Evolutionary conservation across 2,888 invertebrate species (phyloP).

Genomic region (Metallyticus violacea): DNA sequence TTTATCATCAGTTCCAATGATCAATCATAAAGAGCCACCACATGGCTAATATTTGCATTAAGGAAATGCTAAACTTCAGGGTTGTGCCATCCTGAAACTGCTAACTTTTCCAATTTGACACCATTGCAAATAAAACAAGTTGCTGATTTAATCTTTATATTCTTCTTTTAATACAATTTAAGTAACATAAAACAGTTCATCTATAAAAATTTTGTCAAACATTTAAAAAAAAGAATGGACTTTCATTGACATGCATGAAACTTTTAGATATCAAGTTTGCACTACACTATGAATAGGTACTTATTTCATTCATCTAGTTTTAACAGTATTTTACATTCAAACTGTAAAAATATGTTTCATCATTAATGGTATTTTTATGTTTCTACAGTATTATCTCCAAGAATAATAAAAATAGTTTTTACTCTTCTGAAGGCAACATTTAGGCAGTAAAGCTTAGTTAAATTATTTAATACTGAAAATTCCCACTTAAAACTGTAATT

Average conservation of each 20-base stretch:
- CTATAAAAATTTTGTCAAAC: not conserved
- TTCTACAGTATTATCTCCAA: not conserved
- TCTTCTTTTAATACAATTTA: not conserved
- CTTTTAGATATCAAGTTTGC: not conserved
- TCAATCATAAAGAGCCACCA: too few species aligned
- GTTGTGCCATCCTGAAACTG: too few species aligned
- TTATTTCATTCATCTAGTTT: not conserved
- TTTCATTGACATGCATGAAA: not conserved
- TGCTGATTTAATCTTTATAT: not conserved
- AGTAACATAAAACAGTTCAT: not conserved
- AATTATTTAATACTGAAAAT: not conserved
- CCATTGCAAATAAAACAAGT: not conserved
- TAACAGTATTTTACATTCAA: not conserved
- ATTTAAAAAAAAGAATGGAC: not conserved
- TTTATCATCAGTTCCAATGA: too few species aligned
- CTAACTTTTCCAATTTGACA: too few species aligned
- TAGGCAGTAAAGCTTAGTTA: not conserved
- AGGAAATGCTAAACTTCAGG: too few species aligned
- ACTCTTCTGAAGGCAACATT: not conserved
- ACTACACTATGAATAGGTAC: not conserved
- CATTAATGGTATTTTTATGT: not conserved
- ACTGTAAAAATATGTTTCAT: not conserved
- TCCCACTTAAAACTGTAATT: not conserved
- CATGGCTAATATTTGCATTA: too few species aligned
- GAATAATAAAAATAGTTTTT: not conserved